Evolutionary conservation across 2,113 vertebrate species (phyloP), one percentile per base, ranked within the genome.

Genomic region (Indicator indicator): DNA sequence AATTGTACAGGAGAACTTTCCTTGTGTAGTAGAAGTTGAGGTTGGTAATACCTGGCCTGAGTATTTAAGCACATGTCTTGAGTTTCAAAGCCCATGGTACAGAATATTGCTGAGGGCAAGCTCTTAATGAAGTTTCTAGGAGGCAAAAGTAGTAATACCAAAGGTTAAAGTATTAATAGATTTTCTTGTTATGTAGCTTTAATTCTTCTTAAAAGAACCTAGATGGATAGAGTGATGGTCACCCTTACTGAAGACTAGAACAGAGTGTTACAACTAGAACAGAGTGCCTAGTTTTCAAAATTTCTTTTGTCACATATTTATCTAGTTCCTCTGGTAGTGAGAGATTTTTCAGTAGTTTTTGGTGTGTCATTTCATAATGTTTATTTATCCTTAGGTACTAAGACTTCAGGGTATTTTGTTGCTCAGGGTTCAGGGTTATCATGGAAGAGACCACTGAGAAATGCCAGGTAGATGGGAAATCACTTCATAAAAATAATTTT

Each of bases 301-400:
- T 2, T 1, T 3, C 30, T 23, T 28, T n/a, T 52, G 30, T 56
- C 18, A 23, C 11, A 13, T 44, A 9, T 8, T 60, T 50, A 24
- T 77, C 38, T 82, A 11, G 27, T 42, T 74, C 18, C 30, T 58
- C 42, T 69, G 56, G 13, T 69, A 54, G 28, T 80, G 28, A 67
- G 18, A 5, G 50, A 52, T 12, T 52, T 52, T 24, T 52, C 11
- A 24, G 17, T 28, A 9, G 18, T 46, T 33, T 21, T 15, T 40
- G 9, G 6, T 79, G 19, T 0, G 0, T 76, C 26, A 16, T 79
- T 15, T 48, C 15, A 6, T 9, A 13, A 40, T 71, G 23, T 68
- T 69, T 44, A 0, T 68, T 69, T 44, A 0, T 78, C 42, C 1
- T 63, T 74, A 27, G 12, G 3, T 68, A 16, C n/a, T 27, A 38